Evolutionary conservation across 2,113 vertebrate genomes (phyloP).

Genomic region (Actinemys pallida): DNA sequence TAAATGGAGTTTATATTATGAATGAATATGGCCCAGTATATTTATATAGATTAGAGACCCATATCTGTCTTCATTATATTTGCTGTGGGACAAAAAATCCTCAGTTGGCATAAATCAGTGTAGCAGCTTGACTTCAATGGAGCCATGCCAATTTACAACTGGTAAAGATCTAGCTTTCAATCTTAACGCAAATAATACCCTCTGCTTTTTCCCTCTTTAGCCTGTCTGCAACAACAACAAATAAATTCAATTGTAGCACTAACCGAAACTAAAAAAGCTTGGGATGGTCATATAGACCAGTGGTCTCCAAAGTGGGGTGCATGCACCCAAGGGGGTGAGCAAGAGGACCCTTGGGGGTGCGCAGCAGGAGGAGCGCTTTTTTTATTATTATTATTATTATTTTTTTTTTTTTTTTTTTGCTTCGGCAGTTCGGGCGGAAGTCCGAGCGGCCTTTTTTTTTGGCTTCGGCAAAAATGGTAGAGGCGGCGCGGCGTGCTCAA

Average conservation of each 20-base stretch:
- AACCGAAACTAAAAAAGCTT: slow-evolving; percentile 44
- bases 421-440: too few species aligned
- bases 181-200: too few species aligned
- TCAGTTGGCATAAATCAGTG: neutral
- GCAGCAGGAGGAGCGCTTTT: too few species aligned
- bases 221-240: slow-evolving; percentile 8
- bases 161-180: too few species aligned
- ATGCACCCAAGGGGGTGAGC: too few species aligned
- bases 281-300: neutral
- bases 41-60: neutral
- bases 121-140: neutral
- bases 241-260: slow-evolving; percentile 24
- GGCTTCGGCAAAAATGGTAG: too few species aligned
- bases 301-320: too few species aligned
- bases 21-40: neutral
- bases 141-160: neutral
- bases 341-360: too few species aligned
- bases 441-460: too few species aligned
- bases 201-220: neutral
- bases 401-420: too few species aligned
- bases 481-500: too few species aligned
- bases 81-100: slow-evolving; percentile 8
- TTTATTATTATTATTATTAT: too few species aligned
- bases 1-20: neutral
- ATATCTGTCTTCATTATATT: neutral